Conservation (phyloP, 2,888 invertebrate genomes). For the Notodonta dromedarius region DNA sequence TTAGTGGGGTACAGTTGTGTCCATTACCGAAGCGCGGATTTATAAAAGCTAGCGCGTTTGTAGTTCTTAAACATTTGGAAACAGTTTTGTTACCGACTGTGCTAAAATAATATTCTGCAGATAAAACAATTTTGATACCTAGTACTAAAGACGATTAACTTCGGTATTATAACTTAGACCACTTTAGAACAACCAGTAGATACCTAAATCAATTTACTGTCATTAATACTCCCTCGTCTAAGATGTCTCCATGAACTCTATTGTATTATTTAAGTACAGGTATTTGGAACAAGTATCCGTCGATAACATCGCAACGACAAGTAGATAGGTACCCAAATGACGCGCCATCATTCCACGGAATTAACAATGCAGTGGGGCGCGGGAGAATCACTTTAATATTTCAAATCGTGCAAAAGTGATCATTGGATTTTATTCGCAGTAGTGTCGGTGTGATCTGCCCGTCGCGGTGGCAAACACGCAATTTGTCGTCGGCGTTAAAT, state of each 20-base stretch:
- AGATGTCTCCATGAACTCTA: slow-evolving; percentile 13
- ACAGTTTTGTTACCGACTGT: slow-evolving; percentile 16
- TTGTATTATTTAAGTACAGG: slow-evolving; percentile 17
- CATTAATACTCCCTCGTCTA: slow-evolving; percentile 6
- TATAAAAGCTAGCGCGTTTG: slow-evolving; percentile 28
- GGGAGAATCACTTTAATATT: slow-evolving; percentile 61
- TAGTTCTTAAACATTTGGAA: slow-evolving; percentile 30
- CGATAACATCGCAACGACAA: slow-evolving; percentile 33
- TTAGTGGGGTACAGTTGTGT: slow-evolving; percentile 38
- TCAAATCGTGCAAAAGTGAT: slow-evolving; percentile 64
- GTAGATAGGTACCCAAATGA: slow-evolving; percentile 7
- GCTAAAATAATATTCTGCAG: slow-evolving; percentile 12
- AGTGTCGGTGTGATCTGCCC: slow-evolving; percentile 73
- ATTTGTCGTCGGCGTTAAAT: slow-evolving; percentile 82
- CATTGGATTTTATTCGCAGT: slow-evolving; percentile 41
- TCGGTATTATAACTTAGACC: too few relatives aligned
- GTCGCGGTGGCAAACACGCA: slow-evolving; percentile 78
- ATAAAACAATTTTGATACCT: slow-evolving; percentile 4
- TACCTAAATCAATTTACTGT: not conserved
- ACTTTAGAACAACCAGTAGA: too few relatives aligned
- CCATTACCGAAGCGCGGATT: slow-evolving; percentile 36
- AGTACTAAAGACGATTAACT: not conserved
- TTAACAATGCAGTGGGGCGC: slow-evolving; percentile 38
- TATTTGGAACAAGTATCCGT: slow-evolving; percentile 31
- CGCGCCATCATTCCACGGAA: slow-evolving; percentile 34